phyloP scores from a whole-genome alignment of 2,113 vertebrate genomes.

The Hymenochirus boettgeri region DNA sequence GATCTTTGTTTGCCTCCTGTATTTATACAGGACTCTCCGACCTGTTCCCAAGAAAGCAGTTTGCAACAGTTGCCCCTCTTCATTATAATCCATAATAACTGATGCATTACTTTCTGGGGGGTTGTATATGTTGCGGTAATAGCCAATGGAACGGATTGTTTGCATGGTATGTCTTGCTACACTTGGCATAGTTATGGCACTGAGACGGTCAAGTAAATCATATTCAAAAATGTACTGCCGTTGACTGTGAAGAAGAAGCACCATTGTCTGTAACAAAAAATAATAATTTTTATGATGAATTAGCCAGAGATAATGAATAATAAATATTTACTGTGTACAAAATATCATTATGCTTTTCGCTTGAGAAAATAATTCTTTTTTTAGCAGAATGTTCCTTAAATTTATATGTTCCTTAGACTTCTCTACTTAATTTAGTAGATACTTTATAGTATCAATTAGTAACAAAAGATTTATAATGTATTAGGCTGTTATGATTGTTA shows the following conservation, averaged over 20 bases:
- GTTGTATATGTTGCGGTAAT: conserved; percentile 95
- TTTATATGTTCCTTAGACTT: conserved; percentile 65
- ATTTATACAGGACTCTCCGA: conserved; percentile 86
- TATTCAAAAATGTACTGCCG: conserved; percentile 97
- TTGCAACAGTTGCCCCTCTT: conserved; percentile 88
- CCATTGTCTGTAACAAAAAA: conserved; percentile 80
- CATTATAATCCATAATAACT: conserved; percentile 91
- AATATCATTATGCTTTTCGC: conserved; percentile 56
- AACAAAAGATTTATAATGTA: conserved; percentile 62
- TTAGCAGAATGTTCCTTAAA: conserved; percentile 70
- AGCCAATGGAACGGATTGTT: conserved; percentile 92
- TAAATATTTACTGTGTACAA: conserved; percentile 53
- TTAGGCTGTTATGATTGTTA: conserved; percentile 59
- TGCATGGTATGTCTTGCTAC: conserved; percentile 96
- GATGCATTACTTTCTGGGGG: conserved; percentile 97
- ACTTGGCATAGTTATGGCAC: conserved; percentile 94
- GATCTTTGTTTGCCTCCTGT: conserved; percentile 86
- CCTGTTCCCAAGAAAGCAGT: conserved; percentile 88
- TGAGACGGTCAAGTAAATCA: conserved; percentile 84
- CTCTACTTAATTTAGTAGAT: conserved; percentile 65
- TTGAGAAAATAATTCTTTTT: conserved; percentile 58
- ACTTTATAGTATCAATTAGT: conserved; percentile 69
- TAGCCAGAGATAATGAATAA: conserved; percentile 41
- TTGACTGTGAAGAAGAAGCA: conserved; percentile 94
- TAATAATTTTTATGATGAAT: conserved; percentile 27